These are phyloP conservation scores for Acromyrmex heyeri DNA, from an alignment of 1,140 invertebrate genomes.

Conservation along the genomic window DNA sequence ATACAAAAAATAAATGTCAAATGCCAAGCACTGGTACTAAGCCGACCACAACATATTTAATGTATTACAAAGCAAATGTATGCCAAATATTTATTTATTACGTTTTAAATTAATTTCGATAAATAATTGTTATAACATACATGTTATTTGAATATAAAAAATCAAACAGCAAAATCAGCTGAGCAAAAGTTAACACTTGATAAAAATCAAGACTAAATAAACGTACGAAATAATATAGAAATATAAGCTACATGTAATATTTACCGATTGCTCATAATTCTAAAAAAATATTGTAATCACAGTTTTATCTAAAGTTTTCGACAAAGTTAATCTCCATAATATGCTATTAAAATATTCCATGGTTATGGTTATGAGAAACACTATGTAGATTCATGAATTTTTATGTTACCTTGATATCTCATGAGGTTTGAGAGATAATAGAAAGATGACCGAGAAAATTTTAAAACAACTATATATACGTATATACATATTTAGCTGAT, in stretches of 20 bases:
- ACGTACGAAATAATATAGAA: not conserved
- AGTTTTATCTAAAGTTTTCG: not conserved
- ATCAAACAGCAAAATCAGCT: not conserved
- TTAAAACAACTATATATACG: not conserved
- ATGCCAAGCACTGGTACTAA: not conserved
- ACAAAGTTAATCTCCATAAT: not conserved
- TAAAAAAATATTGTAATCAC: not conserved
- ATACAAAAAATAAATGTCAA: not conserved
- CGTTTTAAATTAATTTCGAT: not conserved
- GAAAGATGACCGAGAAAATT: not conserved
- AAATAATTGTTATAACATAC: not conserved
- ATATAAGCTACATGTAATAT: not conserved
- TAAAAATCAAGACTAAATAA: not conserved
- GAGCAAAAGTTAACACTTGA: not conserved
- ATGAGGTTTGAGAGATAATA: not conserved
- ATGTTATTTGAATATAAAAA: not conserved
- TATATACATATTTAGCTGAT: not conserved
- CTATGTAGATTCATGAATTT: not conserved
- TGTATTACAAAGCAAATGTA: not conserved
- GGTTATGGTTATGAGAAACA: not conserved
- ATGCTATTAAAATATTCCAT: not conserved
- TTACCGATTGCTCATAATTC: not conserved
- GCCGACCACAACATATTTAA: not conserved
- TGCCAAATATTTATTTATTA: not conserved
- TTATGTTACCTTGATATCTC: not conserved